A percentile compares a stretch with the other conserved stretches of the same genome.
These are phyloP conservation scores for Drosophila nigricruria DNA, from an alignment of 2,888 invertebrate genomes.

Conservation along the genomic window DNA sequence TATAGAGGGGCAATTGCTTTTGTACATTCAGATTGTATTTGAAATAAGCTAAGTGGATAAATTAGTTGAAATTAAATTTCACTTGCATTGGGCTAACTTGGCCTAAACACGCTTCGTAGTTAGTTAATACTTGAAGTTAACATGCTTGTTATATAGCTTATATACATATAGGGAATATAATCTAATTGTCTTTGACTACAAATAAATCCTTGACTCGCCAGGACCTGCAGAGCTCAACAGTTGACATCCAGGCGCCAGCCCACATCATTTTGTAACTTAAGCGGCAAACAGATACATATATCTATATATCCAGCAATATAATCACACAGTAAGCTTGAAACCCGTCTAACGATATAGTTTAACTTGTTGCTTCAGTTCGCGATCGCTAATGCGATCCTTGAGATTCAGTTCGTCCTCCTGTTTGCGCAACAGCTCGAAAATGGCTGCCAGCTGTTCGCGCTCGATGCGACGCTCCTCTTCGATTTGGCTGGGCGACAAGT, in stretches of 20 bases:
- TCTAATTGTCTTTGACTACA: constrained; percentile 9
- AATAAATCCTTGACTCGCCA: constrained; percentile 13
- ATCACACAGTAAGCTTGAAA: constrained; percentile 57
- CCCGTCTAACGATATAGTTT: constrained; percentile 81
- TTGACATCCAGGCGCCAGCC: constrained; percentile 10
- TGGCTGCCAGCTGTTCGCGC: constrained; percentile 85
- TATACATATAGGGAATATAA: constrained; percentile 23
- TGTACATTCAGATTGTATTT: constrained; percentile 48
- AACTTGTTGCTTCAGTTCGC: constrained; percentile 83
- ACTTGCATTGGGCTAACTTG: constrained; percentile 13
- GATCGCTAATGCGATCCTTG: constrained; percentile 77
- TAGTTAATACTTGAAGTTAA: constrained; percentile 32
- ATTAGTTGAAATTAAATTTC: constrained; percentile 5
- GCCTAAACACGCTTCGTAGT: neutral
- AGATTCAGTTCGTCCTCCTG: constrained; percentile 86
- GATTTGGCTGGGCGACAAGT: constrained; percentile 73
- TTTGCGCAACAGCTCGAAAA: constrained; percentile 85
- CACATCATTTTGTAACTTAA: constrained; percentile 2
- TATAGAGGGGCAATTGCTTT: neutral
- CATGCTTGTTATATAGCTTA: constrained; percentile 7
- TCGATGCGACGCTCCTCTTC: constrained; percentile 83
- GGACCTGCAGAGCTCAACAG: neutral
- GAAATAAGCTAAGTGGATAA: constrained; percentile 3
- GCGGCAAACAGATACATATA: neutral
- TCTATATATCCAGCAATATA: constrained; percentile 6